A percentile compares a stretch with the other conserved stretches of the same genome.
Evolutionary conservation across 1,140 invertebrate species (phyloP).

Genomic region (Megalonaias nervosa): DNA sequence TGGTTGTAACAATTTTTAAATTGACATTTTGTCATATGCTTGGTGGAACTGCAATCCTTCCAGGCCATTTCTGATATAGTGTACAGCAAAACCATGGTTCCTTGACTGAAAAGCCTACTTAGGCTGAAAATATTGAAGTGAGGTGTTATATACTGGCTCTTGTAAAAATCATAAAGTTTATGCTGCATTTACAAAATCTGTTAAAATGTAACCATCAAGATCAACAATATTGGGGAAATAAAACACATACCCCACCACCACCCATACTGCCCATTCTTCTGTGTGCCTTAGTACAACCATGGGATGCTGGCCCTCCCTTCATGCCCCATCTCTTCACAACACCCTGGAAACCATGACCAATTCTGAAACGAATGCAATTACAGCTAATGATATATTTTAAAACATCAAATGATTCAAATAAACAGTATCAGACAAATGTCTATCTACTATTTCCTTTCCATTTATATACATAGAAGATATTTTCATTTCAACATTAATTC

Average conservation of each 20-base stretch:
- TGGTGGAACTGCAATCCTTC: too few species aligned
- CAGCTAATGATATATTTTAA: neutral
- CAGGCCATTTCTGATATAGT: too few species aligned
- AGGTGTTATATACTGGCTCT: too few species aligned
- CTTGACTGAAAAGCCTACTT: too few species aligned
- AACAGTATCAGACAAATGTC: neutral
- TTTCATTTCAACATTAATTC: too few species aligned
- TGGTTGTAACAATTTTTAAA: too few species aligned
- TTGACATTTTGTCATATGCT: too few species aligned
- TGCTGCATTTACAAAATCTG: neutral
- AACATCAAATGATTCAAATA: neutral
- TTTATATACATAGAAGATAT: neutral
- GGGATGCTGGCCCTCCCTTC: slow-evolving; percentile 90
- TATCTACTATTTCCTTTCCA: neutral
- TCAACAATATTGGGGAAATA: neutral
- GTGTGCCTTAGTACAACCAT: slow-evolving; percentile 96
- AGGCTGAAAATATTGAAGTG: too few species aligned
- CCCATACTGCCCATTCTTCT: slow-evolving; percentile 93
- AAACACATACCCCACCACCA: slow-evolving; percentile 63
- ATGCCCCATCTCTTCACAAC: slow-evolving; percentile 98
- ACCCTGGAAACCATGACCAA: slow-evolving; percentile 97
- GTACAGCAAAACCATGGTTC: too few species aligned
- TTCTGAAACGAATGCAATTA: slow-evolving; percentile 61
- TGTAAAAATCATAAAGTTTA: too few species aligned
- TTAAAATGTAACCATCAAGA: neutral